Percentiles rank a stretch among this genome's conserved stretches.
Evolutionary conservation across 2,888 invertebrate species (phyloP).

Genomic region (Agrilus cyanescens): DNA sequence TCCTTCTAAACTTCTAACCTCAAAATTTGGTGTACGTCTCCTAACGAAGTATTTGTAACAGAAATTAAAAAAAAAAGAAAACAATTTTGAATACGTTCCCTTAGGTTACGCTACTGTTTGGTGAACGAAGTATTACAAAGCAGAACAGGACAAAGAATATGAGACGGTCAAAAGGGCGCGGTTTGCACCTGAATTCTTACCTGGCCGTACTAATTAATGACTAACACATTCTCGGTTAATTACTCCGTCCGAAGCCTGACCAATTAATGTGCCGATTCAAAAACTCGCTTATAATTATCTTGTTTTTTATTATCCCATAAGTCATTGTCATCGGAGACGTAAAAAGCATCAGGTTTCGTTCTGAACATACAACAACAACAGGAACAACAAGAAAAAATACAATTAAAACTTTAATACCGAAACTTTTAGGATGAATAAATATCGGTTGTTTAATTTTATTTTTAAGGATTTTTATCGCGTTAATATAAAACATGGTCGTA

Average conservation of each 20-base stretch:
- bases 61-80: too few species aligned
- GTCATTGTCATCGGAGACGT: constrained; percentile 23
- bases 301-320: constrained; percentile 27
- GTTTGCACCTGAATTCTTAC: constrained; percentile 21
- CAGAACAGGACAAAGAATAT: constrained; percentile 21
- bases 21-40: too few species aligned
- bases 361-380: constrained; percentile 22
- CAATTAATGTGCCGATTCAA: constrained; percentile 33
- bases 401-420: too few species aligned
- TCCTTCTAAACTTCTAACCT: too few species aligned
- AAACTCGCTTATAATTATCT: constrained; percentile 31
- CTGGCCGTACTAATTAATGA: constrained; percentile 30
- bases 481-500: too few species aligned
- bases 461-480: too few species aligned
- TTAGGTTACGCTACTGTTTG: too few species aligned
- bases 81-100: too few species aligned
- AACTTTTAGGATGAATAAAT: too few species aligned
- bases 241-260: constrained; percentile 29
- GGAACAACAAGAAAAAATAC: too few species aligned
- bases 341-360: constrained; percentile 28
- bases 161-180: constrained; percentile 15
- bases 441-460: too few species aligned
- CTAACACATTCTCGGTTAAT: constrained; percentile 32
- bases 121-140: constrained; percentile 19
- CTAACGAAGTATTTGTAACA: too few species aligned